Base-by-base conservation (phyloP, 2,888 invertebrate species). In the Tenthredo scrophulariae region DNA sequence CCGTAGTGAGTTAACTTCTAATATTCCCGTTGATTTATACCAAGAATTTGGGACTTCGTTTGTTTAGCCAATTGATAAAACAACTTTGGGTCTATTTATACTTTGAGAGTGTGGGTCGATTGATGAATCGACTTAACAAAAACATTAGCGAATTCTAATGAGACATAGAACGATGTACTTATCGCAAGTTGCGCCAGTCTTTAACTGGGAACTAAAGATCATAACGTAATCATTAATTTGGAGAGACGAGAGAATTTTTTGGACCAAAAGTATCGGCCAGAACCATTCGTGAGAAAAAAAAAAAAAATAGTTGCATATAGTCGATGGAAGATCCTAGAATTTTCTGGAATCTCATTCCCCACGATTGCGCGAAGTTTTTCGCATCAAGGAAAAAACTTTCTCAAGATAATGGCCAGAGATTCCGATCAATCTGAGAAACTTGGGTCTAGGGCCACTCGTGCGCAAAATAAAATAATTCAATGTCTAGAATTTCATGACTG, bases 51-150 rank as follows among this genome's bases (percentile, higher is more conserved):
- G 74, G 33, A 29, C 29, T 33, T 5, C 15, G 77, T 77, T 29
- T 33, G 77, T 77, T 77, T 77, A n/a, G 54, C 54, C 33, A 18
- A 54, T 54, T 50, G n/a, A 33, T 77, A 7, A 77, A 37, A 74
- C 77, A 9, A 3, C 54, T 29, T 54, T 15, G n/a, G 26, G 15
- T 15, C 33, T 54, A 77, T 77, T 54, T 10, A 33, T 77, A 33
- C 33, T n/a, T 77, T 29, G 50, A 50, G 33, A 54, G 33, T n/a
- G 29, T 33, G 54, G 18, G 77, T 29, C 18, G 50, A 77, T 18
- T 9, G 54, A 77, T 54, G 6, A 33, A 77, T 77, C 33, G 33
- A 77, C 54, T 54, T 29, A 50, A 77, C 29, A 54, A 50, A 77
- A 77, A 77, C 29, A 54, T 33, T 54, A 9, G 54, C 33, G 10